Conservation (phyloP, 2,113 vertebrate species). For the Thinocorus orbignyianus region DNA sequence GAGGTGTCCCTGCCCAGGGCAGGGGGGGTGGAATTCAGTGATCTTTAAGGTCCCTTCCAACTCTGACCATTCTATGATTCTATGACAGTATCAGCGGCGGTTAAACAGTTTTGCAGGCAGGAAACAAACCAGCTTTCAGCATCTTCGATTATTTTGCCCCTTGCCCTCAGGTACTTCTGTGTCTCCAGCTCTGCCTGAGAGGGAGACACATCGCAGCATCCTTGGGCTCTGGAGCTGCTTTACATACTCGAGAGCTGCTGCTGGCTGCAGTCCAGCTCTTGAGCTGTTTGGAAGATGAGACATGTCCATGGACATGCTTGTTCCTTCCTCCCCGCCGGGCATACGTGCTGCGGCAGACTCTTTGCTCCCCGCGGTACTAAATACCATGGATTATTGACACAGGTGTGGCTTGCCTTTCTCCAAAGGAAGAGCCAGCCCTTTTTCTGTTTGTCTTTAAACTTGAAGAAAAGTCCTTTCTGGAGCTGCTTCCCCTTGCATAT, state of each 20-base stretch:
- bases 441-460: slow-evolving; percentile 45
- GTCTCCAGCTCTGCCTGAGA: not conserved
- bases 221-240: not conserved
- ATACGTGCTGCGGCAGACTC: slow-evolving; percentile 72
- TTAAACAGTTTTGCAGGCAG: not conserved
- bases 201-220: not conserved
- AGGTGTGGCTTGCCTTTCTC: slow-evolving; percentile 74
- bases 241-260: not conserved
- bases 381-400: slow-evolving; percentile 77
- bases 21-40: no score
- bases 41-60: no score
- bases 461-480: slow-evolving; percentile 46
- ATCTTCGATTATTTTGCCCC: not conserved
- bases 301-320: slow-evolving; percentile 23
- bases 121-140: not conserved
- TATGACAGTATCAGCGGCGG: not conserved
- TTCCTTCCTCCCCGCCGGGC: slow-evolving; percentile 44
- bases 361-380: slow-evolving; percentile 62
- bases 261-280: slow-evolving; percentile 6
- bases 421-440: not conserved
- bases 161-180: not conserved
- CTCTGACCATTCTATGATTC: no score
- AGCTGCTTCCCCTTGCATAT: slow-evolving; percentile 18
- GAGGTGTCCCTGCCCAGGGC: no score
- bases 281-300: slow-evolving; percentile 41